Base-by-base conservation (phyloP, 2,113 vertebrate species). In the Takifugu flavidus region DNA sequence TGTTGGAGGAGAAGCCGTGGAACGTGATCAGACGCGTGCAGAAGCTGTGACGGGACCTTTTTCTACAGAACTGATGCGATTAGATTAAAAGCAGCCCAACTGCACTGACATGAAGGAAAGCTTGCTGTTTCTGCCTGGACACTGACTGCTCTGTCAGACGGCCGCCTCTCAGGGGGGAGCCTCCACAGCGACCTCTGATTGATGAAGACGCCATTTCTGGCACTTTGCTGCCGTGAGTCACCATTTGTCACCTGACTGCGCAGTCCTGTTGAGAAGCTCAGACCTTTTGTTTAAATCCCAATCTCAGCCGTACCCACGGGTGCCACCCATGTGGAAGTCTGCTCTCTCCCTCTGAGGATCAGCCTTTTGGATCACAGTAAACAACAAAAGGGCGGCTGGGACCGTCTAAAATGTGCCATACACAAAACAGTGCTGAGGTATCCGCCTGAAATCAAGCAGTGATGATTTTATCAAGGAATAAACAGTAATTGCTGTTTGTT, bases 171-270 rank as follows among this genome's bases (percentile, higher is more conserved):
- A 67, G 70, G 77, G 75, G 58, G 79, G 74, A 71, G 58, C 53
- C 79, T 75, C 70, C 72, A 53, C 42, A 45, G 54, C 80, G 86
- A 89, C 82, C 88, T 77, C 83, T 88, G 88, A 87, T 87, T 89
- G 85, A 89, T 88, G 86, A 87, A 88, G 80, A 88, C 85, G 79
- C 78, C 77, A 62, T 78, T 84, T 78, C 76, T 88, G 85, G 68
- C 80, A 70, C 85, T 80, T 14, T 49, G 55, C 72, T 75, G 75
- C 82, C 68, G 77, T 43, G 47, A 66, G 72, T 70, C 76, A 86
- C 75, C 86, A 85, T 88, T 88, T 85, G 82, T 86, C 86, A 87
- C 83, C 83, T 84, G 85, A 78, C 78, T 74, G 73, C 65, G 49
- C 74, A 75, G 65, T 75, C 80, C 78, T 71, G 72, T 68, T 61